Percentiles rank a stretch among this genome's conserved stretches.
These are phyloP conservation scores for Patella depressa DNA, from an alignment of 2,888 invertebrate species.

Conservation along the genomic window DNA sequence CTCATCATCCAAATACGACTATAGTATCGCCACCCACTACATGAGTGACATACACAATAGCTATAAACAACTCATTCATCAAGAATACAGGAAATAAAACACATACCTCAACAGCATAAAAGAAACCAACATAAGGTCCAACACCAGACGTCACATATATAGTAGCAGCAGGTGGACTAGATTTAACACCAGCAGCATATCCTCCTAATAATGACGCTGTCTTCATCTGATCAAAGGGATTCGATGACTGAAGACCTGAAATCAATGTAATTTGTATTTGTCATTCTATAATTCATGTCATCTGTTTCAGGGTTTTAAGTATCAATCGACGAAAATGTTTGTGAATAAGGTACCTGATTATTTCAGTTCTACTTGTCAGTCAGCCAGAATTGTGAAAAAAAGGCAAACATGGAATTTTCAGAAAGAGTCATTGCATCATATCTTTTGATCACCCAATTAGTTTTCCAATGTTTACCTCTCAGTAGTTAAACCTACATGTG, in stretches of 20 bases:
- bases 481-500: neutral
- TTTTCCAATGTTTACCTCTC: neutral
- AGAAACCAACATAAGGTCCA: conserved; percentile 89
- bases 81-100: no score
- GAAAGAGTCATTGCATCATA: neutral
- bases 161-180: conserved; percentile 83
- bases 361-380: no score
- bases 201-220: conserved; percentile 80
- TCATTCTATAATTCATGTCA: neutral
- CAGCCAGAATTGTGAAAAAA: no score
- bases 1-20: no score
- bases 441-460: neutral
- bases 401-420: neutral
- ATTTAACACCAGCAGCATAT: conserved; percentile 65
- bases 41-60: no score
- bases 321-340: no score
- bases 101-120: conserved; percentile 84
- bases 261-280: neutral
- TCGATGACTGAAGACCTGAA: conserved; percentile 73
- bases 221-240: conserved; percentile 88
- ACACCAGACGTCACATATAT: conserved; percentile 84
- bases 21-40: no score
- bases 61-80: no score
- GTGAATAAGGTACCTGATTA: no score
- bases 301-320: no score